A percentile compares a stretch with the other conserved stretches of the same genome.
Evolutionary conservation across 2,113 vertebrate genomes (phyloP).

Genomic region (Echinops telfairi): DNA sequence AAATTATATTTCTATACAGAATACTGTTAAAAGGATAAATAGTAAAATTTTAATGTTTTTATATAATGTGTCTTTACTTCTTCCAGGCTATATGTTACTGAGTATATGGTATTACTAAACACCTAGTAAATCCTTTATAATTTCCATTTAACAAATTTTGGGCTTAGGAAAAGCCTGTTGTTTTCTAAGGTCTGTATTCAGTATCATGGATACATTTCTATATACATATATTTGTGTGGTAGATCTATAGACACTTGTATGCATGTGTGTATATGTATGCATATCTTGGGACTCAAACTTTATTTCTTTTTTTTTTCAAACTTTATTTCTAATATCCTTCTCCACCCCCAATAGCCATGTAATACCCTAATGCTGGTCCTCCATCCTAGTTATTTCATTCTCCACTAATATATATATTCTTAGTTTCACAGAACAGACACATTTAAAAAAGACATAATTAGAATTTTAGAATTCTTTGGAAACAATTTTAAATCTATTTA

Average conservation of each 20-base stretch:
- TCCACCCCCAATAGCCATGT: background rate
- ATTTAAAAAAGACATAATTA: background rate
- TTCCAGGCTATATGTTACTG: background rate
- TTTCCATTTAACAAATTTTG: constrained; percentile 14
- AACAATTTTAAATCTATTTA: background rate
- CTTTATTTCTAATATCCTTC: background rate
- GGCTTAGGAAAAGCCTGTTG: background rate
- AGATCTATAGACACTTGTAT: no score
- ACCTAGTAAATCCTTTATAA: background rate
- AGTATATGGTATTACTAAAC: background rate
- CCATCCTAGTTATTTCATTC: background rate
- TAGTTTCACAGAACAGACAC: background rate
- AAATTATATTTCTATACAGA: constrained; percentile 49
- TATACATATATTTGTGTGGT: no score
- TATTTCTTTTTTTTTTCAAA: background rate
- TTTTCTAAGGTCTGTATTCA: constrained; percentile 1
- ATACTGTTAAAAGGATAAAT: constrained; percentile 17
- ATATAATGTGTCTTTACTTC: constrained; percentile 5
- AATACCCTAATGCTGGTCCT: background rate
- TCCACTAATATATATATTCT: background rate
- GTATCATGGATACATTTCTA: background rate
- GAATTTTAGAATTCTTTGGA: background rate
- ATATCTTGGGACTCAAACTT: background rate
- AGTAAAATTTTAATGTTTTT: background rate
- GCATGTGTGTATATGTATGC: background rate